These are phyloP conservation scores for Stegostoma tigrinum DNA, from an alignment of 2,113 vertebrate species.

Conservation along the genomic window DNA sequence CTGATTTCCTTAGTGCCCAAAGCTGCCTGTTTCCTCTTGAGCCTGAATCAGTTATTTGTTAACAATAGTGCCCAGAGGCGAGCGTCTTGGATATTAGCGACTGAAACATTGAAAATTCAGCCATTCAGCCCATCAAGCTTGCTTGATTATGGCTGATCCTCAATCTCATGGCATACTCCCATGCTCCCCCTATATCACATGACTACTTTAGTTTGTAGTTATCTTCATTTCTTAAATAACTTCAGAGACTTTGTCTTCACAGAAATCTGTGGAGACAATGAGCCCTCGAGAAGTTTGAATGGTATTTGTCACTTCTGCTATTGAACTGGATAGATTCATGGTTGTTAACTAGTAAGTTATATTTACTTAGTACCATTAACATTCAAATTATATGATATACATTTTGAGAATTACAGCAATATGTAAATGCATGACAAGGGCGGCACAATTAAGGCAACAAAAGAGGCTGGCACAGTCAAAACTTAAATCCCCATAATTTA, in stretches of 20 bases:
- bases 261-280: background rate
- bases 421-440: background rate
- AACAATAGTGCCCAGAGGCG: background rate
- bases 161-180: no score
- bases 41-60: background rate
- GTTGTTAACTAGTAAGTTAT: background rate
- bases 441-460: background rate
- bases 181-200: no score
- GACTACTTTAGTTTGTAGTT: no score
- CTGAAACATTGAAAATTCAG: no score
- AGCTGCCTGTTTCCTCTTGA: background rate
- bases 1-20: background rate
- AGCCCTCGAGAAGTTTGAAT: background rate
- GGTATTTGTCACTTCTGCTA: background rate
- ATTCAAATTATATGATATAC: background rate
- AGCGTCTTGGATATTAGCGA: background rate
- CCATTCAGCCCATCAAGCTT: no score
- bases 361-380: background rate
- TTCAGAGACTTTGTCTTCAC: no score
- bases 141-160: no score
- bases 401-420: background rate
- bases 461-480: background rate
- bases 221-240: no score
- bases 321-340: background rate
- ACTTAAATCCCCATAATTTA: background rate